phyloP scores from a whole-genome alignment of 2,797 vertebrate species.

The Eurystomus glaucurus region DNA sequence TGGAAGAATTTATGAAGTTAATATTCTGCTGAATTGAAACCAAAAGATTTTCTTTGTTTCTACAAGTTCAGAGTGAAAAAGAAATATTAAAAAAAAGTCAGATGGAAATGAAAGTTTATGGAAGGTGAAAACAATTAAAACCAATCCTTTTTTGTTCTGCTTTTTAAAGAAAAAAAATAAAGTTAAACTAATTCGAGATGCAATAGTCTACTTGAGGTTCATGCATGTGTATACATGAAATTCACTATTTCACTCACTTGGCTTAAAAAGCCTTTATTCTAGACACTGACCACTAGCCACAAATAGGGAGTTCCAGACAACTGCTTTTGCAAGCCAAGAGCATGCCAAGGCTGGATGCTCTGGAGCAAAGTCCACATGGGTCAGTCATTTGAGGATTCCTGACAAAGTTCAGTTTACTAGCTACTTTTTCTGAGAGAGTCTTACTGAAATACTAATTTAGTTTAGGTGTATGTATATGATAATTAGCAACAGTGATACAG shows the following conservation, averaged over 20 bases:
- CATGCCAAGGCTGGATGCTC: neutral
- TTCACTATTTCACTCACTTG: neutral
- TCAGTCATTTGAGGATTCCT: neutral
- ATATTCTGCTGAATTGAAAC: conserved; percentile 25
- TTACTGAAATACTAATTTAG: neutral
- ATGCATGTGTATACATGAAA: neutral
- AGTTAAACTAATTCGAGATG: neutral
- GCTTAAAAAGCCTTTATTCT: neutral
- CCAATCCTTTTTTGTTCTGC: neutral
- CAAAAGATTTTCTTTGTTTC: neutral
- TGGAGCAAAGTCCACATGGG: neutral
- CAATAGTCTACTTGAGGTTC: neutral
- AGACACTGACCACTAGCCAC: neutral
- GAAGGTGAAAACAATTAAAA: conserved; percentile 3
- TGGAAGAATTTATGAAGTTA: conserved; percentile 25
- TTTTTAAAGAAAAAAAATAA: neutral
- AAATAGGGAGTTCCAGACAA: neutral
- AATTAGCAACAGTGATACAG: neutral
- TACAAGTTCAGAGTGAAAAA: conserved; percentile 15
- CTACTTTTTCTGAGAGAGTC: neutral
- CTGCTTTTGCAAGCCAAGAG: neutral
- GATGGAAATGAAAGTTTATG: neutral
- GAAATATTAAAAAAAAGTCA: neutral
- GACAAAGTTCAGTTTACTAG: neutral
- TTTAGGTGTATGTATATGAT: neutral